Evolutionary conservation across 2,113 vertebrate species (phyloP).

Genomic region (Eulemur rufifrons): DNA sequence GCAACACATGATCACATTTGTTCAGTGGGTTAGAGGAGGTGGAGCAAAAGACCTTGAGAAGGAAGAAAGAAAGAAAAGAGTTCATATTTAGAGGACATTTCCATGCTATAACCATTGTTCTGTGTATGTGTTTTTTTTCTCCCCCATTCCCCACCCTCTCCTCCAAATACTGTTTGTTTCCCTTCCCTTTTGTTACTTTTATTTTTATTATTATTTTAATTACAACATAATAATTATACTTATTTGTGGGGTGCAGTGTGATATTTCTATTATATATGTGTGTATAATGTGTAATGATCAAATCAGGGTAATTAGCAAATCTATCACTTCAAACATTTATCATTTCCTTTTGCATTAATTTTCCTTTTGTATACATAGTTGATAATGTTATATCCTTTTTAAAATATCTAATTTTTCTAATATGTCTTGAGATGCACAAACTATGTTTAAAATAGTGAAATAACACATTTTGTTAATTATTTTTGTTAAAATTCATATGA

Average conservation of each 20-base stretch:
- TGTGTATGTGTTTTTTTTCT: neutral
- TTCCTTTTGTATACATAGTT: neutral
- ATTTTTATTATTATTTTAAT: neutral
- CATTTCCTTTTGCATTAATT: neutral
- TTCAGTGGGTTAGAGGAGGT: neutral
- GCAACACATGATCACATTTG: neutral
- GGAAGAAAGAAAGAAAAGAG: neutral
- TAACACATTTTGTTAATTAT: neutral
- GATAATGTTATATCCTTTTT: neutral
- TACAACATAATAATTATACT: neutral
- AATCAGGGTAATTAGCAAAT: neutral
- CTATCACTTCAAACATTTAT: neutral
- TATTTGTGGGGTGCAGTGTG: neutral
- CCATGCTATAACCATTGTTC: neutral
- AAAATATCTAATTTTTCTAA: neutral
- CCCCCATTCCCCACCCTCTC: neutral
- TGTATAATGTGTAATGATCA: neutral
- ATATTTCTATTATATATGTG: neutral
- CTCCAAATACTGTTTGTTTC: neutral
- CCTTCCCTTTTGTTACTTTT: neutral
- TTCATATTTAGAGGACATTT: conserved; percentile 22
- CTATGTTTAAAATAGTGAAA: neutral
- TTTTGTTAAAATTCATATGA: neutral
- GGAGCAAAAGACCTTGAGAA: neutral
- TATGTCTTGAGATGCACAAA: conserved; percentile 23